Base-by-base conservation (phyloP, 2,113 vertebrate genomes). In the Tragelaphus imberbis region DNA sequence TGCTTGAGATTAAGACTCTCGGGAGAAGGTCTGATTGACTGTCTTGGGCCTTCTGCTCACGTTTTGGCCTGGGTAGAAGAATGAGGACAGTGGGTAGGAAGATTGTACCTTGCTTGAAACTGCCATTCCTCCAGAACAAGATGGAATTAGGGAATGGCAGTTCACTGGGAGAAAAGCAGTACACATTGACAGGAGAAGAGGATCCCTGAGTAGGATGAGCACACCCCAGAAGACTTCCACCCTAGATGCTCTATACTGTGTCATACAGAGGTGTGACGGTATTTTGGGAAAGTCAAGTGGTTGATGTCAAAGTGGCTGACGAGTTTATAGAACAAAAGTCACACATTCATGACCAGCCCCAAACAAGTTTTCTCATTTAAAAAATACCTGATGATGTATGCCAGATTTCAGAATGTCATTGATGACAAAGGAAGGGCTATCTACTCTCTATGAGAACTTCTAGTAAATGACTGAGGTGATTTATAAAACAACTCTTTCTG, bases 191-290 rank as follows among this genome's bases (percentile, higher is more conserved):
- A 2, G 33, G 90, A 71, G 53, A 7, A 91, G 23, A 87, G 2
- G 12, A 56, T 19, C 4, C 19, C 12, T 1, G 21, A 16, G 14
- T 6, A 33, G 30, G 3, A 14, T 14, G 6, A 28, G 15, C 40
- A 36, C 27, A 88, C 16, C 21, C 30, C 21, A 53, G 9, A 27
- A 19, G 2, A 19, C 28, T 33, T 80, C 40, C 14, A 21, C 49
- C 10, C 9, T n/a, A 5, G 1, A 5, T 36, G 6, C 33, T 61
- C 14, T 28, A 1, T 58, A 84, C 40, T 44, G 11, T 15, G 4
- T 40, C 7, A 1, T 25, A 5, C 47, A 44, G 44, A 58, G 19
- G 5, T 44, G 5, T 63, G 68, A 19, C 10, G 14, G 16, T 21
- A 8, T 23, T 51, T 53, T 59, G 81, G 77, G 36, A 92, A 27